These are phyloP conservation scores for Maniola jurtina DNA, from an alignment of 1,140 invertebrate genomes.

Conservation along the genomic window DNA sequence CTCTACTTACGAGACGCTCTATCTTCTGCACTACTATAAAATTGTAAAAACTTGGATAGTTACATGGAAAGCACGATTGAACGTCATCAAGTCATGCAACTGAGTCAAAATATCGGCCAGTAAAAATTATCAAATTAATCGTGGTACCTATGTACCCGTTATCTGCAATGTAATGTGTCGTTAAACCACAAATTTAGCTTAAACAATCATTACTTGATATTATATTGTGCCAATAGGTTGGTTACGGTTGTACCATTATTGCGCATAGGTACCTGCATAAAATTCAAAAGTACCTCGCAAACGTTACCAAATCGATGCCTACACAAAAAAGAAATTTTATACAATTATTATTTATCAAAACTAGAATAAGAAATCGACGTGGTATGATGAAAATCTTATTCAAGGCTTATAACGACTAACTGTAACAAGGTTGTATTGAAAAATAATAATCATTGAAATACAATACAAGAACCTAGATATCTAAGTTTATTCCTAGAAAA, in stretches of 20 bases:
- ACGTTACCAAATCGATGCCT: neutral
- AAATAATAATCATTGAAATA: neutral
- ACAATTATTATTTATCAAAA: neutral
- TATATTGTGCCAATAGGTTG: neutral
- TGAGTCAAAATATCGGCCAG: no score
- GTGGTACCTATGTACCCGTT: no score
- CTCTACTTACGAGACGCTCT: no score
- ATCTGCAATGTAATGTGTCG: no score
- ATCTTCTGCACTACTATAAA: no score
- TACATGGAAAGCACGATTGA: no score
- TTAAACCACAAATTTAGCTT: no score
- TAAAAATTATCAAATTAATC: no score
- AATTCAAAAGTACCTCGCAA: neutral
- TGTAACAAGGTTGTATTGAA: neutral
- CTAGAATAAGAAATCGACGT: neutral
- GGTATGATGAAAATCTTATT: neutral
- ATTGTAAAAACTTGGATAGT: no score
- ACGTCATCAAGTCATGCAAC: no score
- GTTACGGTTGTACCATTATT: neutral
- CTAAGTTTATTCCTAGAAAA: no score
- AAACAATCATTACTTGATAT: no score
- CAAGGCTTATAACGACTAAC: neutral
- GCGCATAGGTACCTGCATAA: neutral
- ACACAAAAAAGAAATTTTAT: neutral
- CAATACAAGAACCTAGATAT: neutral